phyloP scores from a whole-genome alignment of 2,797 vertebrate species.

The Zalophus californianus region DNA sequence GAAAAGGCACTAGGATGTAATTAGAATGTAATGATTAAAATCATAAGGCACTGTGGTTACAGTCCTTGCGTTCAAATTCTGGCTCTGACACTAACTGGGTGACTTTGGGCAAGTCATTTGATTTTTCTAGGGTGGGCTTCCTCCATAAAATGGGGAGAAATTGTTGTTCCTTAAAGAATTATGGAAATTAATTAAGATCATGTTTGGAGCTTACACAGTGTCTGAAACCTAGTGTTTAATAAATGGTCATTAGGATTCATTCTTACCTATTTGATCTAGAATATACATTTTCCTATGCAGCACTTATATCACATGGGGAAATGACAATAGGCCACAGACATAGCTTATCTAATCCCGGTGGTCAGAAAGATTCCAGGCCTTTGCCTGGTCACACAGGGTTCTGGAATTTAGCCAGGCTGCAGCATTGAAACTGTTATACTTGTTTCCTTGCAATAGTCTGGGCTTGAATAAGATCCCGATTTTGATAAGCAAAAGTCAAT shows the following conservation, averaged over 20 bases:
- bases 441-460: background rate
- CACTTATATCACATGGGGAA: background rate
- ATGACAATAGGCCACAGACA: background rate
- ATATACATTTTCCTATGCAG: conserved; percentile 36
- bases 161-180: background rate
- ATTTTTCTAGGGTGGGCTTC: background rate
- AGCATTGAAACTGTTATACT: background rate
- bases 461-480: background rate
- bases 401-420: background rate
- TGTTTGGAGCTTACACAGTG: background rate
- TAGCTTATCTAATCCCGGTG: background rate
- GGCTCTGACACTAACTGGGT: background rate
- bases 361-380: background rate
- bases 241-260: conserved; percentile 20
- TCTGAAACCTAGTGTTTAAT: background rate
- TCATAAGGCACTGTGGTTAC: background rate
- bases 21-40: conserved; percentile 39
- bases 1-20: background rate
- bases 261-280: background rate
- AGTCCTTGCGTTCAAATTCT: conserved; percentile 36
- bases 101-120: background rate
- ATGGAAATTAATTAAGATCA: conserved; percentile 49
- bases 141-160: background rate
- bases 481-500: conserved; percentile 26
- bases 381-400: background rate